Percentiles rank a stretch among this genome's conserved stretches.
Conservation (phyloP, 2,113 vertebrate species). For the Ceratotherium simum region DNA sequence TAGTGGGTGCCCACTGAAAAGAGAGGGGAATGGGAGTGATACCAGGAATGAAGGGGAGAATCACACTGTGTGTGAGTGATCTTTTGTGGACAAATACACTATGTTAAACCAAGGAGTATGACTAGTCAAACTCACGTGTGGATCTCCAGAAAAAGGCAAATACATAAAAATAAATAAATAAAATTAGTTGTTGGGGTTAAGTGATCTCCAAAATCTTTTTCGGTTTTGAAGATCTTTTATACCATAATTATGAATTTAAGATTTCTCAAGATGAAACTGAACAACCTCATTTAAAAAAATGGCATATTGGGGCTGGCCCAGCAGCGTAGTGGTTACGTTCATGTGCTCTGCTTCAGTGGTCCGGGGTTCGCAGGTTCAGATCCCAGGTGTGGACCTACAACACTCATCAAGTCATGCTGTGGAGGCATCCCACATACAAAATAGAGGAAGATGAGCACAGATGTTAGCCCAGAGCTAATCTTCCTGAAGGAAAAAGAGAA, state of each 20-base stretch:
- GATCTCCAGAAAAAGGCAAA: not conserved
- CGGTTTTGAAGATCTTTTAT: not conserved
- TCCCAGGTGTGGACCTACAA: too few species aligned
- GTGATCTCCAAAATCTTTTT: not conserved
- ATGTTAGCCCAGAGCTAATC: too few species aligned
- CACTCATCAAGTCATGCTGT: too few species aligned
- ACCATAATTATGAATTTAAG: not conserved
- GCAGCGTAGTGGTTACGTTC: too few species aligned
- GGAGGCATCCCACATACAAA: too few species aligned
- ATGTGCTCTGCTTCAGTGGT: too few species aligned
- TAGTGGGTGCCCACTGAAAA: not conserved
- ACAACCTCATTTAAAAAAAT: not conserved
- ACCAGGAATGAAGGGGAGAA: not conserved
- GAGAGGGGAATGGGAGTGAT: not conserved
- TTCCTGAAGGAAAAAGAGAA: too few species aligned
- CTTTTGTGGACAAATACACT: not conserved
- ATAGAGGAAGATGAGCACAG: too few species aligned
- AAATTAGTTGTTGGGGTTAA: not conserved
- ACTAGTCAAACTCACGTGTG: not conserved
- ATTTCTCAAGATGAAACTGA: not conserved
- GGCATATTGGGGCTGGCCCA: not conserved
- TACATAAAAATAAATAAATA: not conserved
- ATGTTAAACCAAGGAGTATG: not conserved
- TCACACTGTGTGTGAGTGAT: not conserved
- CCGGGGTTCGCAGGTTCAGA: too few species aligned